Base-by-base conservation (phyloP, 2,797 vertebrate genomes). In the Microctenopoma lineatum region DNA sequence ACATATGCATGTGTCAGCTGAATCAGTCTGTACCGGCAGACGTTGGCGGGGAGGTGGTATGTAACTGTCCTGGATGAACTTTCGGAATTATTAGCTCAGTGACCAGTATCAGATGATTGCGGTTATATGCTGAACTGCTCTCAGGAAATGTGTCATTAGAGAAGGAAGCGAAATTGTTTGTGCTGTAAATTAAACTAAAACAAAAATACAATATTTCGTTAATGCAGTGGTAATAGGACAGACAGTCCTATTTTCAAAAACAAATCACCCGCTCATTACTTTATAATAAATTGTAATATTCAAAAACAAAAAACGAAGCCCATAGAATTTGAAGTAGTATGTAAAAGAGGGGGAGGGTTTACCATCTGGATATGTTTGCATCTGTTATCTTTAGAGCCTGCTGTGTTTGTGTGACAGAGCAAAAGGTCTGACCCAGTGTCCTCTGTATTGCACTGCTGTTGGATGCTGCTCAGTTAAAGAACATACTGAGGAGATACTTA, bases 1-100 rank as follows among this genome's bases (percentile, higher is more conserved):
- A 54, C 53, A 73, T 53, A 66, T 7, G 52, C 54, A 75, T 32
- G 55, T 68, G 71, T 87, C 80, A 88, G 80, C 82, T 84, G 68
- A 87, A 84, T 84, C 61, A 14, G 21, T 63, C 70, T 48, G 57
- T 18, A 42, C 29, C 51, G 57, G 60, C 70, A 83, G 62, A 79
- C 41, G 58, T 82, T 56, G 66, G 76, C 75, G 70, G 77, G 14
- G 46, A 65, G 60, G 44, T 55, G 65, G 74, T 63, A 67, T 84
- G 64, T 27, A 42, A 54, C 21, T 5, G 13, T 7, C 60, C 69
- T 78, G 66, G 58, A 56, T 80, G 55, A 69, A 82, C 69, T 57
- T 63, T 65, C n/a, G 67, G 45, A 75, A 61, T 32, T 62, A 50
- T 53, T 61, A 26, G 46, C 50, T 66, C 39, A 26, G 54, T 38